Conservation (phyloP, 2,797 vertebrate genomes). For the Clarias laeviceps region DNA sequence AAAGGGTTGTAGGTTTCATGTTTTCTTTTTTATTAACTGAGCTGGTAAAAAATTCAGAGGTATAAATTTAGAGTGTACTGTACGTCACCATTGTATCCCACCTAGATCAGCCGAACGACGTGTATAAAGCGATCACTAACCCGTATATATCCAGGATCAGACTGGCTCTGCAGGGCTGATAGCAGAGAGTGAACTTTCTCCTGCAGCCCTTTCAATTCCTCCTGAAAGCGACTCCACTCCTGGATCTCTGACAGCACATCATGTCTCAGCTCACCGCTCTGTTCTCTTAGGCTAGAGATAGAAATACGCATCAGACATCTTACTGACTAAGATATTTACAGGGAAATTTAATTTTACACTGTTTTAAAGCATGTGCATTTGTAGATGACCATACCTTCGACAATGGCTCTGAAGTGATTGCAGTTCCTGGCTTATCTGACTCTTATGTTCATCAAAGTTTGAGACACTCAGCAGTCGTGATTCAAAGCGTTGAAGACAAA, state of each 20-base stretch:
- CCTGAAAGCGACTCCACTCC: constrained; percentile 68
- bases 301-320: neutral
- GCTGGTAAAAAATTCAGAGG: neutral
- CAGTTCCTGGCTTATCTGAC: constrained; percentile 75
- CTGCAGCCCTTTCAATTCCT: constrained; percentile 72
- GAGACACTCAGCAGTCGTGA: constrained; percentile 70
- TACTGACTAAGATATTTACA: neutral
- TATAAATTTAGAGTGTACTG: neutral
- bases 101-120: neutral
- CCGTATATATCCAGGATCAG: constrained; percentile 68
- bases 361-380: neutral
- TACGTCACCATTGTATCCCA: neutral
- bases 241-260: constrained; percentile 71
- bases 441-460: constrained; percentile 50
- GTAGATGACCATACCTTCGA: constrained; percentile 73
- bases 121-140: constrained; percentile 62
- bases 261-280: constrained; percentile 68
- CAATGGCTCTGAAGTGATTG: constrained; percentile 78
- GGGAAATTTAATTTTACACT: neutral
- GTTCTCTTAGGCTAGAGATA: constrained; percentile 61
- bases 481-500: constrained; percentile 78
- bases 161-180: constrained; percentile 39
- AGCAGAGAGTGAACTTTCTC: constrained; percentile 58
- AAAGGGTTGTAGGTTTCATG: neutral
- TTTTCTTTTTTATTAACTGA: too few relatives aligned